These are phyloP conservation scores for Drosophila ogumai DNA, from an alignment of 1,140 invertebrate species.

Conservation along the genomic window DNA sequence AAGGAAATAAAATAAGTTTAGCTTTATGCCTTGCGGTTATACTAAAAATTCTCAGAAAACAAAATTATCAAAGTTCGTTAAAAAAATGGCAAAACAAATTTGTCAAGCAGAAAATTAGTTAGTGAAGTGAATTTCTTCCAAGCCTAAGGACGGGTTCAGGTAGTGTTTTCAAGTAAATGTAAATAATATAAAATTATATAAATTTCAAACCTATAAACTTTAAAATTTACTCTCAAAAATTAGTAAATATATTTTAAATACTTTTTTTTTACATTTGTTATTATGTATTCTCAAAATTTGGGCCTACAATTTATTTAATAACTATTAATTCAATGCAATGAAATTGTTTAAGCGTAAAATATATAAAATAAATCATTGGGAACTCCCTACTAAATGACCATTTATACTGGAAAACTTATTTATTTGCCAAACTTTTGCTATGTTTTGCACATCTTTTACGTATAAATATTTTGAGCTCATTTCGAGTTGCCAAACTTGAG, in stretches of 20 bases:
- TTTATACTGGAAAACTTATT: neutral
- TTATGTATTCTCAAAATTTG: neutral
- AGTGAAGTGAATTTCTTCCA: neutral
- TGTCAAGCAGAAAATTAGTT: neutral
- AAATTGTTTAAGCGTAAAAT: neutral
- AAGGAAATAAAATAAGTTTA: neutral
- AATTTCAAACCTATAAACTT: neutral
- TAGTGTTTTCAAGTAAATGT: neutral
- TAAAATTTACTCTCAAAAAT: too few relatives aligned
- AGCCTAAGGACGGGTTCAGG: too few relatives aligned
- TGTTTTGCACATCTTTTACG: neutral
- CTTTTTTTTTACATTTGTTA: neutral
- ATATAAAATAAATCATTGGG: neutral
- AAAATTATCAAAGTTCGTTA: neutral
- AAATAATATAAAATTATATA: too few relatives aligned
- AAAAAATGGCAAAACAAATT: neutral
- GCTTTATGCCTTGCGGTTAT: neutral
- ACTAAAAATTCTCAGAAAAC: neutral
- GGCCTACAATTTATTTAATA: neutral
- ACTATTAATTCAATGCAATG: neutral
- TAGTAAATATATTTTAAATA: too few relatives aligned
- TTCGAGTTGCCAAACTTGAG: neutral
- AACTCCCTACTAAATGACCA: neutral
- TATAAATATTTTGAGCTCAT: constrained; percentile 5
- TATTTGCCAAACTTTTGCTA: neutral